These are phyloP conservation scores for Formica exsecta DNA, from an alignment of 1,140 invertebrate genomes.

Conservation along the genomic window DNA sequence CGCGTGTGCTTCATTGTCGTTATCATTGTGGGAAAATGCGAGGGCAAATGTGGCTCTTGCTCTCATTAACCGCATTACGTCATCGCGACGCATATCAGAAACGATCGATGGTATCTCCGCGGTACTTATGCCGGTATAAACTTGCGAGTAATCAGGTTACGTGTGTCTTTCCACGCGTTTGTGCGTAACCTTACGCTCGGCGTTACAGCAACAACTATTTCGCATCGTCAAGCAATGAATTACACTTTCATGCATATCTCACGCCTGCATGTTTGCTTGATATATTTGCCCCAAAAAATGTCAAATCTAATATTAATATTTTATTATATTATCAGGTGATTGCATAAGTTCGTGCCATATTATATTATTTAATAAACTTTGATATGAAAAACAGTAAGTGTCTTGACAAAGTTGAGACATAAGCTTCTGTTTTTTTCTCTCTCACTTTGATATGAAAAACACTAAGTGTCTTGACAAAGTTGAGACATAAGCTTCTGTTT, in stretches of 20 bases:
- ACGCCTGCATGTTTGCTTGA: background rate
- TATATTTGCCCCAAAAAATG: background rate
- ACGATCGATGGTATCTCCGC: conserved; percentile 52
- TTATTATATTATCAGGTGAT: background rate
- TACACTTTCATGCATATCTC: conserved; percentile 52
- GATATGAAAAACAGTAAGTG: background rate
- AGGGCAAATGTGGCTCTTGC: conserved; percentile 36
- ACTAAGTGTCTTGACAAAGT: background rate
- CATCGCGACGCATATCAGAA: conserved; percentile 40
- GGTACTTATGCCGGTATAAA: conserved; percentile 37
- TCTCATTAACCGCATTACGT: conserved; percentile 58
- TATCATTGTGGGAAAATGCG: conserved; percentile 52
- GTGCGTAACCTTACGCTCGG: conserved; percentile 55
- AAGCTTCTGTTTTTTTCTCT: background rate
- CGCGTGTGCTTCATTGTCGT: background rate
- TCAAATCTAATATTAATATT: conserved; percentile 14
- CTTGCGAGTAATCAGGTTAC: conserved; percentile 56
- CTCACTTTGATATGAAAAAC: background rate
- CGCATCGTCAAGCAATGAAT: conserved; percentile 28
- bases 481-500: background rate
- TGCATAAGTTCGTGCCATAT: no score
- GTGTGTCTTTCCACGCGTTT: conserved; percentile 46
- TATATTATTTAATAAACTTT: background rate
- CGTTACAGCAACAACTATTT: conserved; percentile 54
- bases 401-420: background rate